Percentiles rank a stretch among this genome's conserved stretches.
These are phyloP conservation scores for Coregonus sp. DNA, from an alignment of 2,797 vertebrate species.

Conservation along the genomic window DNA sequence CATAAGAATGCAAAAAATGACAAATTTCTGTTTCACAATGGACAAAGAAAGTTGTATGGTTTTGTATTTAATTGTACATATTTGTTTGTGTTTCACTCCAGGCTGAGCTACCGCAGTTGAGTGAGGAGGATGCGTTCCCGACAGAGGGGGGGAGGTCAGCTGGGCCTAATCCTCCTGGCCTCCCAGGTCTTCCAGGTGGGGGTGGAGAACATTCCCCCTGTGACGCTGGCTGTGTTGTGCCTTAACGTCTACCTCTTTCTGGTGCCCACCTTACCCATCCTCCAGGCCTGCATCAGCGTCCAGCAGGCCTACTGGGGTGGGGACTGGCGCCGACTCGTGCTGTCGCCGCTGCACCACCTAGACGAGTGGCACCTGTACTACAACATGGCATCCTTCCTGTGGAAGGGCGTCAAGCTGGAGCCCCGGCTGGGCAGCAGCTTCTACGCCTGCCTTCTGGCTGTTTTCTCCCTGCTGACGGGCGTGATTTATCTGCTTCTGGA, in stretches of 20 bases:
- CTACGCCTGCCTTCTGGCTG: slow-evolving; percentile 84
- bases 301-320: slow-evolving; percentile 71
- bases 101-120: background rate
- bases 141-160: slow-evolving; percentile 71
- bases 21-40: too few species aligned
- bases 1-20: too few species aligned
- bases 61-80: too few species aligned
- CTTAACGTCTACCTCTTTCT: slow-evolving; percentile 88
- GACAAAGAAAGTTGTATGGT: too few species aligned
- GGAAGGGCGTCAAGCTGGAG: slow-evolving; percentile 89
- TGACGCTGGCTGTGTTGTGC: slow-evolving; percentile 84
- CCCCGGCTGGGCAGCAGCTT: slow-evolving; percentile 80
- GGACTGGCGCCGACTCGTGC: slow-evolving; percentile 87
- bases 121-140: slow-evolving; percentile 76
- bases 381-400: slow-evolving; percentile 93
- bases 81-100: background rate
- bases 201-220: slow-evolving; percentile 85
- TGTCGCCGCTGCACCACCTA: slow-evolving; percentile 87
- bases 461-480: slow-evolving; percentile 87
- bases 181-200: slow-evolving; percentile 86
- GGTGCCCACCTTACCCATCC: slow-evolving; percentile 76
- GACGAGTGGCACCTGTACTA: slow-evolving; percentile 95
- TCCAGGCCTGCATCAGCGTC: slow-evolving; percentile 85
- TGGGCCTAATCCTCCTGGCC: slow-evolving; percentile 84
- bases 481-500: slow-evolving; percentile 87